Conservation (phyloP, 2,113 vertebrate species). For the Calcarius ornatus region DNA sequence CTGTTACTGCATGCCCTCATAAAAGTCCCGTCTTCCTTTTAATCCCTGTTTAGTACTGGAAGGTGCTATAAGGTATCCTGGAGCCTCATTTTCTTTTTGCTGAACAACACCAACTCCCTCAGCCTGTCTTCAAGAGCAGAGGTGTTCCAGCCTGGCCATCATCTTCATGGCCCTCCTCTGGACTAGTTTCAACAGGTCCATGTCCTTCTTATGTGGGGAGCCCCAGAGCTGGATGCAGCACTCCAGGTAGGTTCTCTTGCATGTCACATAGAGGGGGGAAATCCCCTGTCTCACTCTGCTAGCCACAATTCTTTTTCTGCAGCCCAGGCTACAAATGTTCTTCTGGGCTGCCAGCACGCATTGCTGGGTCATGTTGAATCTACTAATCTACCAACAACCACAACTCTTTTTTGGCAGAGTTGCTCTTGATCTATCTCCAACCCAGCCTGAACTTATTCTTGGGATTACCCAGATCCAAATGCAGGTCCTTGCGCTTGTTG, state of each 20-base stretch:
- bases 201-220: background rate
- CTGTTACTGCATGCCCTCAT: background rate
- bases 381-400: too few relatives aligned
- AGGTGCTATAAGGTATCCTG: background rate
- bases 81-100: background rate
- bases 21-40: background rate
- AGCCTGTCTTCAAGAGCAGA: background rate
- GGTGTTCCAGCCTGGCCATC: accelerated
- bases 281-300: background rate
- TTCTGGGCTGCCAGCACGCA: background rate
- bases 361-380: background rate
- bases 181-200: background rate
- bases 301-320: background rate
- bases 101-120: background rate
- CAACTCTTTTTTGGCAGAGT: background rate
- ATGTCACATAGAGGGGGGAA: accelerated
- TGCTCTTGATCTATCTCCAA: background rate
- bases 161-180: background rate
- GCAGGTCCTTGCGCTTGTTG: too few relatives aligned
- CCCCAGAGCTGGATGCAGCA: background rate
- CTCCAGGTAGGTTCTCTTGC: too few relatives aligned
- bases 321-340: background rate
- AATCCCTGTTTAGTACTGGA: background rate
- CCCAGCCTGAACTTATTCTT: background rate
- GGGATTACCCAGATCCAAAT: too few relatives aligned